Evolutionary conservation across 2,888 invertebrate genomes (phyloP).

Genomic region (Torymus aiolomorphi): DNA sequence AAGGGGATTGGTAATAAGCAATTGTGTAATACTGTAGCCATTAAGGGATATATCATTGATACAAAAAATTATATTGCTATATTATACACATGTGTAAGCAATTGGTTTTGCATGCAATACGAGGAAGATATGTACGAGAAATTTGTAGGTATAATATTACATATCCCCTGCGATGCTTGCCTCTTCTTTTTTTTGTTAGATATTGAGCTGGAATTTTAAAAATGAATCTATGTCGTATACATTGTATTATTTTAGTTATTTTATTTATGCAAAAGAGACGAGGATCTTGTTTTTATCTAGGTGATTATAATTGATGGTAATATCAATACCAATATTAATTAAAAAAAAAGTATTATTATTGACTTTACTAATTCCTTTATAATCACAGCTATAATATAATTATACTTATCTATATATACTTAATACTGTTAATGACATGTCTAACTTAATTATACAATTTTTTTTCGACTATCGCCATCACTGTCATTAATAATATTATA

Average conservation of each 20-base stretch:
- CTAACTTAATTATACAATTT: constrained; percentile 1
- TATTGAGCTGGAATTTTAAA: constrained; percentile 14
- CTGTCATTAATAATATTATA: constrained; percentile 45
- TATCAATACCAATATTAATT: constrained; percentile 19
- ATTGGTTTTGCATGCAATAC: constrained; percentile 6
- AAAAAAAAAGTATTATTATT: constrained; percentile 19
- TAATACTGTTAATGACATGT: constrained; percentile 44
- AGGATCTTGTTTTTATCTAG: constrained; percentile 44
- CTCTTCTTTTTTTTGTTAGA: constrained; percentile 30
- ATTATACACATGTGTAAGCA: constrained; percentile 19
- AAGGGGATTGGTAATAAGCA: constrained; percentile 37
- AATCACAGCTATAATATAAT: constrained; percentile 36
- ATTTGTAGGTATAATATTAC: background rate
- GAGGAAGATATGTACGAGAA: background rate
- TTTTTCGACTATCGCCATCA: constrained; percentile 8
- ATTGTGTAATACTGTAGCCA: background rate
- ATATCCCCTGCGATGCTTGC: constrained; percentile 18
- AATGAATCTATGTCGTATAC: constrained; percentile 16
- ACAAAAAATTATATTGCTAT: constrained; percentile 8
- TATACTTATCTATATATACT: constrained; percentile 45
- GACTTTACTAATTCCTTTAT: constrained; percentile 31
- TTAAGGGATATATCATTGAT: constrained; percentile 6
- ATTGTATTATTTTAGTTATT: constrained; percentile 46
- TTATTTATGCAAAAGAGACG: constrained; percentile 31
- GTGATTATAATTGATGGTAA: constrained; percentile 38